Base-by-base conservation (phyloP, 2,113 vertebrate genomes). In the Syngnathus typhle region DNA sequence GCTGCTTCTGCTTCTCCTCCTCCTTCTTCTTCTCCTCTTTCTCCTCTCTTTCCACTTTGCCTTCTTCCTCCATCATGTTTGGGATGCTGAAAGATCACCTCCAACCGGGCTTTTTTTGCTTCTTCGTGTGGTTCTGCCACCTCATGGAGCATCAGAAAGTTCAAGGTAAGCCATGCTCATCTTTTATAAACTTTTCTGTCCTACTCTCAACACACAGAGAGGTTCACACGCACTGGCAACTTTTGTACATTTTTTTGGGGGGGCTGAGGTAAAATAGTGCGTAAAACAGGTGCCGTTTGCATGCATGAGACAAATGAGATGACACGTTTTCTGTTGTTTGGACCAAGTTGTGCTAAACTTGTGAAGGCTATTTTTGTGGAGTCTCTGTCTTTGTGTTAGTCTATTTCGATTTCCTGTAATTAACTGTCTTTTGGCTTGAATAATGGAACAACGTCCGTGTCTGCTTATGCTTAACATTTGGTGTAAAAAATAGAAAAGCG, bases 61-160 rank as follows among this genome's bases (percentile, higher is more conserved):
- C 49, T 21, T 52, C 49, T 52, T 52, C 19, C 77, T 86, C 84
- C 87, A 89, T 86, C 88, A 86, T 81, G 88, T 88, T 90, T 83
- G 93, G 92, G 94, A 98, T 98, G 96, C 93, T 93, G 88, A 93
- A 91, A 88, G 80, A 85, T 73, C 91, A 92, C 88, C 90, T 93
- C 79, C 93, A 92, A 85, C 91, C 93, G 84, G 92, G 94, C 85
- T 88, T 94, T 87, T 88, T 96, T 77, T 91, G 95, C 87, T 89
- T 97, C 74, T 90, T 95, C 86, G 76, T 96, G 61, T 92, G 88
- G 88, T 91, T 98, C 76, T 94, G 93, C 90, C 93, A 95, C 88
- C 93, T 95, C 89, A 92, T 95, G 92, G 94, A 95, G 91, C 93
- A 97, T 89, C 94, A 95, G 79, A 92, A 93, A 91, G 96, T 91